phyloP scores from a whole-genome alignment of 30 jellyfish, hydroid and myxozoan species.

The Turritopsis dohrnii region DNA sequence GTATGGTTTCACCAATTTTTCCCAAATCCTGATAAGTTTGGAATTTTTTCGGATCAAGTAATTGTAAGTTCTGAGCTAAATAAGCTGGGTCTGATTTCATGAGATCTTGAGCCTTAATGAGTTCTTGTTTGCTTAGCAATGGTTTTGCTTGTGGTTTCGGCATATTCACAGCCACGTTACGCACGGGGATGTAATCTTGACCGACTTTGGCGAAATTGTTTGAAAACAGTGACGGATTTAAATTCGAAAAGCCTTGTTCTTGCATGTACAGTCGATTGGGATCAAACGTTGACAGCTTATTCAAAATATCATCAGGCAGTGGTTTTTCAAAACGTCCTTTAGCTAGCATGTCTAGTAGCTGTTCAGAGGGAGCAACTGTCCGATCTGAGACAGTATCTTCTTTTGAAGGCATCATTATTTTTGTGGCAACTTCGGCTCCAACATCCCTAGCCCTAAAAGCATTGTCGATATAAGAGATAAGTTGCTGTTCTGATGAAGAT shows the following conservation, averaged over 20 bases:
- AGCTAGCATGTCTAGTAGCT: constrained; percentile 69
- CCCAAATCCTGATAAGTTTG: constrained; percentile 60
- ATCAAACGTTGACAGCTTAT: constrained; percentile 58
- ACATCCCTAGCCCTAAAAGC: constrained; percentile 8
- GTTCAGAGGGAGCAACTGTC: constrained; percentile 83
- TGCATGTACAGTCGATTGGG: constrained; percentile 53
- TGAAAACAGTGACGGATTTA: background rate
- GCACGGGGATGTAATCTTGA: constrained; percentile 55
- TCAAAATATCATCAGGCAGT: constrained; percentile 56
- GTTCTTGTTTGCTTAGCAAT: constrained; percentile 7
- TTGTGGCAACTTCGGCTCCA: constrained; percentile 12
- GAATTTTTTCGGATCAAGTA: constrained; percentile 48
- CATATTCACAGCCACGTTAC: constrained; percentile 44
- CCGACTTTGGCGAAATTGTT: constrained; percentile 48
- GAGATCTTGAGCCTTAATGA: background rate
- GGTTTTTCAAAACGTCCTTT: constrained; percentile 64
- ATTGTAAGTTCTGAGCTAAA: constrained; percentile 54
- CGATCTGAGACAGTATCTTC: constrained; percentile 54
- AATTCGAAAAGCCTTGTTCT: constrained; percentile 40
- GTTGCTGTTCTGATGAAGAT: background rate
- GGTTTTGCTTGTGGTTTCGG: constrained; percentile 33
- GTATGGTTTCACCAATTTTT: constrained; percentile 65
- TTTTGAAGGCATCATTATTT: constrained; percentile 46
- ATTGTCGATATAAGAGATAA: constrained; percentile 10
- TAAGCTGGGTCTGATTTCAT: constrained; percentile 60